Evolutionary conservation across 2,113 vertebrate species (phyloP).

Genomic region (Diadophis punctatus): DNA sequence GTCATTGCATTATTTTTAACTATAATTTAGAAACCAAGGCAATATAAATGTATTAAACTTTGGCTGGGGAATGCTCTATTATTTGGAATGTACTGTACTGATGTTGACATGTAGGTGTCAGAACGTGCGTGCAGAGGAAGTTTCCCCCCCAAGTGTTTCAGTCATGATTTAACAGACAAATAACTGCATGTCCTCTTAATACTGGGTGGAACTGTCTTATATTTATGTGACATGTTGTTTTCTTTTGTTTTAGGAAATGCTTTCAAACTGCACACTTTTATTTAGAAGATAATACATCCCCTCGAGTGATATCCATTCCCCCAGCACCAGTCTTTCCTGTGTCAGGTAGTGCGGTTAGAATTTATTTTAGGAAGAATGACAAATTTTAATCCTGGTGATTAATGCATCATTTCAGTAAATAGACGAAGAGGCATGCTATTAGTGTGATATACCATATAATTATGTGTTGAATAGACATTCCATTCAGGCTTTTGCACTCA

Average conservation of each 20-base stretch:
- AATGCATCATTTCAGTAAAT: neutral
- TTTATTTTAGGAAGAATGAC: constrained; percentile 18
- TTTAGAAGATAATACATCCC: constrained; percentile 87
- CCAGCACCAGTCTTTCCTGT: constrained; percentile 84
- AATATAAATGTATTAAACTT: neutral
- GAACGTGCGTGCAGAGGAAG: neutral
- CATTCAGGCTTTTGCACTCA: neutral
- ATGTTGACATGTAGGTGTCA: neutral
- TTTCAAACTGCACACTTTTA: constrained; percentile 99
- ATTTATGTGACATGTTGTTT: constrained; percentile 23
- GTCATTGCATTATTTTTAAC: neutral
- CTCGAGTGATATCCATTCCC: constrained; percentile 80
- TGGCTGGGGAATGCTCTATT: neutral
- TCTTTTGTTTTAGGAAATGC: constrained; percentile 80
- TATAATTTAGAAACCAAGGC: neutral
- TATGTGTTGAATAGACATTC: neutral
- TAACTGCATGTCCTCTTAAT: neutral
- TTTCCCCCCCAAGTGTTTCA: neutral
- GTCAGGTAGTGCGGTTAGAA: constrained; percentile 75
- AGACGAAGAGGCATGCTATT: neutral
- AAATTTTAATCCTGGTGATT: constrained; percentile 2
- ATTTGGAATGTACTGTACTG: neutral
- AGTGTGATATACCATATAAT: neutral
- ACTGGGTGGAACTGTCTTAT: neutral
- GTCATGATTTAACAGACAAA: constrained; percentile 11